Evolutionary conservation across 2,888 invertebrate species (phyloP), one percentile per base, ranked within the genome.

Genomic region (Ceratothoa steindachneri): DNA sequence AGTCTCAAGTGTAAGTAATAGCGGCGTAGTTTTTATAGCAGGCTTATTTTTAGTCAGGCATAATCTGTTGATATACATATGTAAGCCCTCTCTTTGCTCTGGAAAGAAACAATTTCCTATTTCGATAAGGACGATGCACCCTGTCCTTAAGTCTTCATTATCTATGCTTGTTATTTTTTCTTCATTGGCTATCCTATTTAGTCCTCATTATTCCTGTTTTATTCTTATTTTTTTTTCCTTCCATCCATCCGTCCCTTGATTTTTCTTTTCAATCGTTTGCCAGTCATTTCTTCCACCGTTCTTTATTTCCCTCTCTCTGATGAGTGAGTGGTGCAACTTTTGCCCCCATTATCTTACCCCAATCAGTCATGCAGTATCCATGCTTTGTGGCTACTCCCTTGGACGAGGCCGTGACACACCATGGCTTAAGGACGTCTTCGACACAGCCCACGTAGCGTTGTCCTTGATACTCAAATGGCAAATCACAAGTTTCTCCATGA

Each of bases 291-390:
- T 41, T 15, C 15, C 15, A 7, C 15, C 41, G 7, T 41, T 41
- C 41, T 41, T 41, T 41, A 7, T 41, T 15, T 41, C 41, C 15
- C 41, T 41, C 41, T 41, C 41, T 41, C 41, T 41, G 9, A n/a
- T n/a, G n/a, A n/a, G n/a, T n/a, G n/a, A n/a, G n/a, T n/a, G n/a
- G n/a, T n/a, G n/a, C n/a, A n/a, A n/a, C n/a, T n/a, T n/a, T n/a
- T n/a, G n/a, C n/a, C n/a, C n/a, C n/a, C n/a, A n/a, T n/a, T n/a
- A n/a, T n/a, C 70, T 30, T 29, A 70, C 70, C 70, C 70, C 70
- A 70, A 64, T 70, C 52, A 22, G 70, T 30, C 30, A 70, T 30
- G 30, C 70, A 70, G 24, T 30, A 30, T 60, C 70, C 70, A 22
- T 70, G 30, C 31, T 30, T 29, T 19, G 31, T 68, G 19, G 68